These are phyloP conservation scores for Percina caprodes DNA, from an alignment of 2,113 vertebrate species.

Conservation along the genomic window DNA sequence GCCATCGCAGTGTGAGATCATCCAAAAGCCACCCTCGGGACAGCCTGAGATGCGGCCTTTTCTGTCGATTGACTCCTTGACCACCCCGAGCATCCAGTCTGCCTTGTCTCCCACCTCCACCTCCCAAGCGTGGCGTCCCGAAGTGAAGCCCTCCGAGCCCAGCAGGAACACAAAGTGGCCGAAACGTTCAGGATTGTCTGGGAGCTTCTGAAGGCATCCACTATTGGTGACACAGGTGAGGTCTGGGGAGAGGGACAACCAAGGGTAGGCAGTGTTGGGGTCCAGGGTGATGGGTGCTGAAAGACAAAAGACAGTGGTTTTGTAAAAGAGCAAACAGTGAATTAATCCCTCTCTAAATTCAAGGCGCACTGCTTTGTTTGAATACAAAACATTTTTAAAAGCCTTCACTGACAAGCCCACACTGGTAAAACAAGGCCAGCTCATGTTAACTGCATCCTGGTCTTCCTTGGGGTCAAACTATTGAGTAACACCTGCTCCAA, in stretches of 20 bases:
- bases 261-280: conserved; percentile 85
- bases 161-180: conserved; percentile 85
- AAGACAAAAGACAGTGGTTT: background rate
- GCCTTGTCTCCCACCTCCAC: conserved; percentile 82
- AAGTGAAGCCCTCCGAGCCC: conserved; percentile 81
- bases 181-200: conserved; percentile 83
- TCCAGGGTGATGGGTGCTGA: conserved; percentile 85
- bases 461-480: background rate
- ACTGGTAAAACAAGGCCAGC: too few species aligned
- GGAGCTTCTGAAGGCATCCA: conserved; percentile 76
- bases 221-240: conserved; percentile 80
- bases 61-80: conserved; percentile 80
- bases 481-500: background rate
- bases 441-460: too few species aligned
- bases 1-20: conserved; percentile 81
- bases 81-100: conserved; percentile 86
- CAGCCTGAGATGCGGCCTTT: conserved; percentile 83
- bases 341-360: background rate
- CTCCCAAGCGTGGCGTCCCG: conserved; percentile 85
- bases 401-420: background rate
- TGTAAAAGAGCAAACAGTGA: background rate
- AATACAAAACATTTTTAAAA: background rate
- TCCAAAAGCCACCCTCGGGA: conserved; percentile 85
- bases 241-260: conserved; percentile 80
- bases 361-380: background rate